Evolutionary conservation across 2,888 invertebrate species (phyloP).

Genomic region (Seira musarum): DNA sequence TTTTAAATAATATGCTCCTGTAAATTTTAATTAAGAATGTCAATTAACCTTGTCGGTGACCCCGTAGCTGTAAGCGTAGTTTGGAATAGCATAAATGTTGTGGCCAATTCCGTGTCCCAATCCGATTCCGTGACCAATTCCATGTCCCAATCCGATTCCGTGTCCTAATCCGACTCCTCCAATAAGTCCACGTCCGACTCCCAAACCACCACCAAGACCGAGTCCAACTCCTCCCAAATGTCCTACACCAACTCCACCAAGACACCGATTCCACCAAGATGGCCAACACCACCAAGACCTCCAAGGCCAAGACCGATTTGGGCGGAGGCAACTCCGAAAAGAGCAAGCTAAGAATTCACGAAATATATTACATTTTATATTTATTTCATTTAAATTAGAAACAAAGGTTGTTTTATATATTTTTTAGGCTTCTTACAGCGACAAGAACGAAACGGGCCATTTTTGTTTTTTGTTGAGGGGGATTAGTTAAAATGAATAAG

Average conservation of each 20-base stretch:
- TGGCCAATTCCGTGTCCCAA: constrained; percentile 15
- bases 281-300: constrained; percentile 10
- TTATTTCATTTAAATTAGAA: neutral
- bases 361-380: neutral
- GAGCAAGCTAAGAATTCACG: constrained; percentile 20
- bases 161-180: neutral
- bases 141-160: too few species aligned
- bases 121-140: neutral
- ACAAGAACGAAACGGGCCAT: constrained; percentile 47
- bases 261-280: neutral
- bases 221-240: neutral
- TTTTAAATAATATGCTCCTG: too few species aligned
- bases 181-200: neutral
- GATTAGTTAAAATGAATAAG: neutral
- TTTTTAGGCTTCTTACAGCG: constrained; percentile 32
- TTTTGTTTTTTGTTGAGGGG: constrained; percentile 2
- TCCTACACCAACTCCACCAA: constrained; percentile 12
- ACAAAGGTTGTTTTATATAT: constrained; percentile 9
- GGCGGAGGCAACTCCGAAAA: constrained; percentile 24
- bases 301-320: constrained; percentile 23
- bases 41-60: constrained; percentile 43
- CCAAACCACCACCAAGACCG: neutral
- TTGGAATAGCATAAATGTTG: constrained; percentile 28
- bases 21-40: too few species aligned
- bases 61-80: constrained; percentile 48